These are phyloP conservation scores for Didymodactylos carnosus DNA, from an alignment of 2,888 invertebrate species.

Conservation along the genomic window DNA sequence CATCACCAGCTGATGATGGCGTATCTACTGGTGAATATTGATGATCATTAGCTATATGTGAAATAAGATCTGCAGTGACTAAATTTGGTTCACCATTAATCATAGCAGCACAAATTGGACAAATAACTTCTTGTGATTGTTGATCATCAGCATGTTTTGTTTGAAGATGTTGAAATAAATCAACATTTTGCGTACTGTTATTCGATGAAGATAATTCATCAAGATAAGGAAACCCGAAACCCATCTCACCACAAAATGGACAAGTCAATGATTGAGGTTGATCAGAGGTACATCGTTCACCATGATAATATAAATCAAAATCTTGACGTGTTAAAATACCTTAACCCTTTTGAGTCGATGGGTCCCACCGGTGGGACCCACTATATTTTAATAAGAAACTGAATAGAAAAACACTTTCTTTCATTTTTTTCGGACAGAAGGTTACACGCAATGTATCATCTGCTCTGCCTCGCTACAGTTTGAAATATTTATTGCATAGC, in stretches of 20 bases:
- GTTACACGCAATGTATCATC: too few species aligned
- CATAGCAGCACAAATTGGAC: constrained; percentile 85
- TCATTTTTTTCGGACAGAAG: too few species aligned
- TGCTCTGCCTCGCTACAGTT: too few species aligned
- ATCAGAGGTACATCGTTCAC: constrained; percentile 64
- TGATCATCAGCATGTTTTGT: constrained; percentile 67
- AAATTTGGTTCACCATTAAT: constrained; percentile 79
- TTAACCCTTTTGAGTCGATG: too few species aligned
- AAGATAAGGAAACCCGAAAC: constrained; percentile 41
- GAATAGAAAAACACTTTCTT: too few species aligned
- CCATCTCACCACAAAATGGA: constrained; percentile 88
- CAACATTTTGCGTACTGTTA: neutral
- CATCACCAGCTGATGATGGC: neutral
- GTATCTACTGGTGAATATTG: neutral
- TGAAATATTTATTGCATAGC: too few species aligned
- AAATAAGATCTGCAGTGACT: constrained; percentile 89
- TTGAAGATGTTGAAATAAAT: constrained; percentile 47
- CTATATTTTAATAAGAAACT: too few species aligned
- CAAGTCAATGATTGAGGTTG: constrained; percentile 90
- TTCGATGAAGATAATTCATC: constrained; percentile 51
- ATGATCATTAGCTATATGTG: constrained; percentile 81
- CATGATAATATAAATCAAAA: constrained; percentile 78
- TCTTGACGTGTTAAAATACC: constrained; percentile 17
- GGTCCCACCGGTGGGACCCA: too few species aligned
- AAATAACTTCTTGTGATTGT: constrained; percentile 40